A percentile compares a stretch with the other conserved stretches of the same genome.
These are phyloP conservation scores for Apostichopus leukothele DNA, from an alignment of 53 echinoderm and acorn worm genomes.

Conservation along the genomic window DNA sequence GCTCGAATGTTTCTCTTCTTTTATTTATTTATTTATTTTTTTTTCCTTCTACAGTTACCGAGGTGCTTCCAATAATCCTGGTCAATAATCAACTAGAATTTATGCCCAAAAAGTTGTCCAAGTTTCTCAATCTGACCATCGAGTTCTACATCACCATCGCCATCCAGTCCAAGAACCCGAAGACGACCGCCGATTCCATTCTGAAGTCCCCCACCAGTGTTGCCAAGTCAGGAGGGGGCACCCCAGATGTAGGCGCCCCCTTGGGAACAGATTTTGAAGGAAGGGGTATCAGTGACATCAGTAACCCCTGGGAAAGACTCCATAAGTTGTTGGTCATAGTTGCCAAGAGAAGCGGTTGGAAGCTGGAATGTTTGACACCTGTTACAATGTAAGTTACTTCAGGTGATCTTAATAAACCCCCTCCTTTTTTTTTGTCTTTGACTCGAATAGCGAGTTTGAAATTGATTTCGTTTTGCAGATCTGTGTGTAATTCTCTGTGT, in stretches of 20 bases:
- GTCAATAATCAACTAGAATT: slow-evolving; percentile 11
- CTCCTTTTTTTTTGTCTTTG: too few relatives aligned
- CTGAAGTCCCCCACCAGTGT: slow-evolving; percentile 6
- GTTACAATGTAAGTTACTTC: neutral
- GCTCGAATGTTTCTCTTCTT: too few relatives aligned
- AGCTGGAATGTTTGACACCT: slow-evolving; percentile 25
- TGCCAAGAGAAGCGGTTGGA: slow-evolving; percentile 30
- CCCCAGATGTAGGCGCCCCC: neutral
- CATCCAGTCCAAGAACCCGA: slow-evolving; percentile 1
- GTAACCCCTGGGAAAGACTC: slow-evolving; percentile 25
- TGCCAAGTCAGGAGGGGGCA: neutral
- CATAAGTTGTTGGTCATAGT: neutral
- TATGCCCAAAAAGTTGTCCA: neutral
- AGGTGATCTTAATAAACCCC: neutral
- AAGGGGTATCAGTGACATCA: slow-evolving; percentile 8
- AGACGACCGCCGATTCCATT: neutral
- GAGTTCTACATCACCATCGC: slow-evolving; percentile 40
- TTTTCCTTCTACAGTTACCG: neutral
- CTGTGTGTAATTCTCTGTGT: too few relatives aligned
- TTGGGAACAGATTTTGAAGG: neutral
- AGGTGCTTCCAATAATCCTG: slow-evolving; percentile 35
- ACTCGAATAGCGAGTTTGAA: too few relatives aligned
- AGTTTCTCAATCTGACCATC: neutral
- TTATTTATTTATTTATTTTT: too few relatives aligned
- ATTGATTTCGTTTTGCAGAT: too few relatives aligned